phyloP scores from a whole-genome alignment of 2,113 vertebrate genomes.

The Menidia beryllina region DNA sequence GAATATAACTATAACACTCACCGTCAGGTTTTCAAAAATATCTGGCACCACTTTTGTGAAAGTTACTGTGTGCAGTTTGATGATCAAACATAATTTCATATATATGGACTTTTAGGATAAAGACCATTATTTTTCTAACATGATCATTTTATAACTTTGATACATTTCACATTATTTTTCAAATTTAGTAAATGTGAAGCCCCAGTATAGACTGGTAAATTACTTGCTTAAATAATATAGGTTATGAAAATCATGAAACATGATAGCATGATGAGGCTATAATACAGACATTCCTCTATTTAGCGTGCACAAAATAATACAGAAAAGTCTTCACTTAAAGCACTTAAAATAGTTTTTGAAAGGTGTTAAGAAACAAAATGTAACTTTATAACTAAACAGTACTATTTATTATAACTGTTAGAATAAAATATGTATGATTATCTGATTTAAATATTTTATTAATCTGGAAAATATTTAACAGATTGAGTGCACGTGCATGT shows the following conservation, averaged over 20 bases:
- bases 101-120: slow-evolving; percentile 14
- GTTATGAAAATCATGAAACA: not conserved
- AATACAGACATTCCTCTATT: not conserved
- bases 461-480: slow-evolving; percentile 8
- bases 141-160: not conserved
- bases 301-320: not conserved
- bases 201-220: not conserved
- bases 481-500: slow-evolving; percentile 25
- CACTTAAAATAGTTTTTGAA: not conserved
- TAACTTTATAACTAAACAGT: too few species aligned
- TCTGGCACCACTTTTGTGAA: slow-evolving; percentile 52
- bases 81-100: slow-evolving; percentile 51
- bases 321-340: not conserved
- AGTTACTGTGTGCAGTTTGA: slow-evolving; percentile 58
- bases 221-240: not conserved
- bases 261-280: not conserved
- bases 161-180: not conserved
- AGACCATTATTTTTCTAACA: not conserved
- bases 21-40: slow-evolving; percentile 34
- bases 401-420: not conserved
- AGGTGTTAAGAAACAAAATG: not conserved
- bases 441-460: too few species aligned
- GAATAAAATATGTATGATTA: too few species aligned
- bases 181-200: not conserved
- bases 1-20: slow-evolving; percentile 31